Conservation (phyloP, 2,888 invertebrate genomes). For the Rhyacophila evoluta region DNA sequence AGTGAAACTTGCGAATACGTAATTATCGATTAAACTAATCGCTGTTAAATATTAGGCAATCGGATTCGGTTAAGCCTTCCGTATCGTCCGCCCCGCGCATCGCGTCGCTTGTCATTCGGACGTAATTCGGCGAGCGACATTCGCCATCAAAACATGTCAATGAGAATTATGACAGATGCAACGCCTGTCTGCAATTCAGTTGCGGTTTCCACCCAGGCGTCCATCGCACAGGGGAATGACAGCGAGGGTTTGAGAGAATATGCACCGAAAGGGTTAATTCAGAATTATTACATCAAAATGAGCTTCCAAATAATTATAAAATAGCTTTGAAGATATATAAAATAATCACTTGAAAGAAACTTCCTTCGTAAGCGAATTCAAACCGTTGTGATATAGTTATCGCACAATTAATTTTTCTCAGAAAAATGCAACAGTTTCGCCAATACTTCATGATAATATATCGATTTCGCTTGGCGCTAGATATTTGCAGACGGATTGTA, state of each 20-base stretch:
- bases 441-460: too few species aligned
- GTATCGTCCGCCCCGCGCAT: not conserved
- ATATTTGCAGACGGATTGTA: too few species aligned
- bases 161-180: conserved; percentile 52
- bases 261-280: not conserved
- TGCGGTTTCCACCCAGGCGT: conserved; percentile 26
- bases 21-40: not conserved
- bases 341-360: too few species aligned
- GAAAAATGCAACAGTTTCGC: too few species aligned
- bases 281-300: too few species aligned
- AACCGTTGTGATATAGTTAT: too few species aligned
- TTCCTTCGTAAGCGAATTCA: too few species aligned
- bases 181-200: conserved; percentile 25
- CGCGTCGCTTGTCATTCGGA: not conserved
- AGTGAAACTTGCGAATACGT: too few species aligned
- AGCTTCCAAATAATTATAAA: too few species aligned
- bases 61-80: not conserved
- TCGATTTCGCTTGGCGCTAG: too few species aligned
- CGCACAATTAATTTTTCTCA: too few species aligned
- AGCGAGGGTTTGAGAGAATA: conserved; percentile 8
- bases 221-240: conserved; percentile 11
- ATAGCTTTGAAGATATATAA: too few species aligned
- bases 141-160: conserved; percentile 38
- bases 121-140: conserved; percentile 16
- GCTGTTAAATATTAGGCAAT: not conserved